Percentiles rank a stretch among this genome's conserved stretches.
phyloP scores from a whole-genome alignment of 2,797 vertebrate species.

The Poecilia wingei region DNA sequence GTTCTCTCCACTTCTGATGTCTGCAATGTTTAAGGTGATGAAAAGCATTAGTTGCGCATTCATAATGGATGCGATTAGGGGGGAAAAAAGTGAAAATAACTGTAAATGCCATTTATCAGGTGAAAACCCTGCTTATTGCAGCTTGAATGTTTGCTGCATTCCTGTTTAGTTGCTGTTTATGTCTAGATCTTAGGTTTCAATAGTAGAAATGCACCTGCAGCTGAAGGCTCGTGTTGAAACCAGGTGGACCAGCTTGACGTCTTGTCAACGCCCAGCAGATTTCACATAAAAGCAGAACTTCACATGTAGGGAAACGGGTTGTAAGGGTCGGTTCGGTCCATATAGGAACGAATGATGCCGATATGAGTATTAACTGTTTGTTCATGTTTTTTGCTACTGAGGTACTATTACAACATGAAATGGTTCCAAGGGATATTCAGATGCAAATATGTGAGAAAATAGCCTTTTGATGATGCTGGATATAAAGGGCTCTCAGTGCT shows the following conservation, averaged over 20 bases:
- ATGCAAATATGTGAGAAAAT: constrained; percentile 31
- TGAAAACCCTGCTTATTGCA: neutral
- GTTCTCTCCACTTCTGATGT: constrained; percentile 40
- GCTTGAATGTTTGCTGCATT: neutral
- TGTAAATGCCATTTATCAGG: neutral
- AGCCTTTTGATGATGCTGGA: constrained; percentile 15
- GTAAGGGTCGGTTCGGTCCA: neutral
- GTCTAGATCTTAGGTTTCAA: neutral
- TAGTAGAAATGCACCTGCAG: neutral
- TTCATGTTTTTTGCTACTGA: neutral
- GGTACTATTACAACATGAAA: constrained; percentile 8
- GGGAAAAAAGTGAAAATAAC: neutral
- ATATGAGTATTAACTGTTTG: constrained; percentile 6
- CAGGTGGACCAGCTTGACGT: neutral
- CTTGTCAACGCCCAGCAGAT: neutral
- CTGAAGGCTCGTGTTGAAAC: neutral
- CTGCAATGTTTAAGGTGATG: constrained; percentile 16
- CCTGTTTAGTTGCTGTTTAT: neutral
- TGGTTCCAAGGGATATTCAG: constrained; percentile 27
- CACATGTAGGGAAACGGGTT: too few relatives aligned
- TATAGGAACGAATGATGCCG: neutral
- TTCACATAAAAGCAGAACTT: neutral
- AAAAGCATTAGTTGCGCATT: neutral
- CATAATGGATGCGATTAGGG: neutral
- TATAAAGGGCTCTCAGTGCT: constrained; percentile 1